These are phyloP conservation scores for Drosophila birchii DNA, from an alignment of 2,888 invertebrate genomes.

Conservation along the genomic window DNA sequence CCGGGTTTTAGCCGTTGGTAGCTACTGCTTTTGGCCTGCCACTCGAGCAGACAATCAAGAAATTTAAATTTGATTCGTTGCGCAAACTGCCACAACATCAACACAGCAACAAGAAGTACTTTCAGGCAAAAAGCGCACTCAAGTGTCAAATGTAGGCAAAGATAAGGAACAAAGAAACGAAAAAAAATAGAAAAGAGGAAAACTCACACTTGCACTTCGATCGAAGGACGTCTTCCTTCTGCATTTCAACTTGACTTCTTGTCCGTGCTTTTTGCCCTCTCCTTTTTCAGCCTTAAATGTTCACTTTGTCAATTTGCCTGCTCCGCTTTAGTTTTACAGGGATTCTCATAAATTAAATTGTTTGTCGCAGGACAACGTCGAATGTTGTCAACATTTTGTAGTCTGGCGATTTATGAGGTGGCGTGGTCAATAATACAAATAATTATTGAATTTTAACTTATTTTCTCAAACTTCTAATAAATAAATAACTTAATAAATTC, in stretches of 20 bases:
- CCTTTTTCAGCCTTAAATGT: conserved; percentile 37
- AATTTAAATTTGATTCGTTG: conserved; percentile 82
- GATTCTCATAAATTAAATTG: conserved; percentile 81
- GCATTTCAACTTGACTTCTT: conserved; percentile 47
- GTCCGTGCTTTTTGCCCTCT: conserved; percentile 37
- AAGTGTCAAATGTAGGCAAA: conserved; percentile 75
- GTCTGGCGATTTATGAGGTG: conserved; percentile 16
- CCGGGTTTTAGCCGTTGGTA: conserved; percentile 28
- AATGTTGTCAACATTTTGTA: conserved; percentile 20
- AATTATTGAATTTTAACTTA: too few species aligned
- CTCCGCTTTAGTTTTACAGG: conserved; percentile 71
- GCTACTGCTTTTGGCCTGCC: conserved; percentile 65
- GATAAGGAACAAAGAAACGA: conserved; percentile 22
- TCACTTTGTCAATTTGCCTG: conserved; percentile 67
- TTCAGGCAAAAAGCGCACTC: conserved; percentile 62
- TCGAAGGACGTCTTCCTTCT: conserved; percentile 56
- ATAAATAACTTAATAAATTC: neutral
- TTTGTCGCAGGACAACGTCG: conserved; percentile 69
- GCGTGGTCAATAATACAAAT: neutral
- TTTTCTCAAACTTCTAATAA: too few species aligned
- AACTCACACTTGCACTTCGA: conserved; percentile 49
- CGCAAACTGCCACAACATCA: conserved; percentile 73
- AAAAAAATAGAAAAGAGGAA: conserved; percentile 1
- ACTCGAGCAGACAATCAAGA: conserved; percentile 79
- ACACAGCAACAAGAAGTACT: conserved; percentile 42